A percentile compares a stretch with the other conserved stretches of the same genome.
phyloP scores from a whole-genome alignment of 2,797 vertebrate species.

The Neopelma chrysocephalum region DNA sequence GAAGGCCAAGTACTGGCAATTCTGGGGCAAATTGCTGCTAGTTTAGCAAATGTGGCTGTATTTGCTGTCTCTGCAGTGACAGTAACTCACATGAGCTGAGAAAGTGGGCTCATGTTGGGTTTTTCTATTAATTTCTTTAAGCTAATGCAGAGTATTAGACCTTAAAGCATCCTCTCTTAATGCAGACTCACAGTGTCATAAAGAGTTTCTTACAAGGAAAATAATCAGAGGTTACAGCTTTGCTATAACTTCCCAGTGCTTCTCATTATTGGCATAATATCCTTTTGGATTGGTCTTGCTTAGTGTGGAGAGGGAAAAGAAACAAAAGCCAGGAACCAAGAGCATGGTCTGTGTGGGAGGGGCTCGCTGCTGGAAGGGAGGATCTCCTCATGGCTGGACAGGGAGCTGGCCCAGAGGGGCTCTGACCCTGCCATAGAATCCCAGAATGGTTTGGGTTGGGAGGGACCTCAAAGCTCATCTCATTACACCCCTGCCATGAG shows the following conservation, averaged over 20 bases:
- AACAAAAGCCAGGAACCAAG: not conserved
- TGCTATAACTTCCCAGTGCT: not conserved
- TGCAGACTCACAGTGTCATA: not conserved
- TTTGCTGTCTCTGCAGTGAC: not conserved
- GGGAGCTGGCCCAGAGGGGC: not conserved
- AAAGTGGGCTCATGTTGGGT: not conserved
- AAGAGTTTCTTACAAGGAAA: not conserved
- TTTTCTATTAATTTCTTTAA: not conserved
- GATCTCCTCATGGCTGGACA: not conserved
- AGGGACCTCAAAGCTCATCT: not conserved
- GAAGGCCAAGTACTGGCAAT: not conserved
- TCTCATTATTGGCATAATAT: not conserved
- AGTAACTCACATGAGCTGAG: not conserved
- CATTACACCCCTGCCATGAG: not conserved
- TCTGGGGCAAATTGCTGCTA: not conserved
- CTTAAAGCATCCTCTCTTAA: not conserved
- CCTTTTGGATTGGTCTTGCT: not conserved
- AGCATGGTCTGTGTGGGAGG: fast-evolving
- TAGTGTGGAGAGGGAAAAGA: not conserved
- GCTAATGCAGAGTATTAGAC: not conserved
- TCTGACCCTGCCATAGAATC: not conserved
- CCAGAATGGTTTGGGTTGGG: not conserved
- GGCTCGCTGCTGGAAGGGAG: not conserved
- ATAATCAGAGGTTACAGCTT: not conserved
- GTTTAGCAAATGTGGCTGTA: not conserved